Percentiles rank a stretch among this genome's conserved stretches.
Evolutionary conservation across 2,888 invertebrate genomes (phyloP).

Genomic region (Euzophera pinguis): DNA sequence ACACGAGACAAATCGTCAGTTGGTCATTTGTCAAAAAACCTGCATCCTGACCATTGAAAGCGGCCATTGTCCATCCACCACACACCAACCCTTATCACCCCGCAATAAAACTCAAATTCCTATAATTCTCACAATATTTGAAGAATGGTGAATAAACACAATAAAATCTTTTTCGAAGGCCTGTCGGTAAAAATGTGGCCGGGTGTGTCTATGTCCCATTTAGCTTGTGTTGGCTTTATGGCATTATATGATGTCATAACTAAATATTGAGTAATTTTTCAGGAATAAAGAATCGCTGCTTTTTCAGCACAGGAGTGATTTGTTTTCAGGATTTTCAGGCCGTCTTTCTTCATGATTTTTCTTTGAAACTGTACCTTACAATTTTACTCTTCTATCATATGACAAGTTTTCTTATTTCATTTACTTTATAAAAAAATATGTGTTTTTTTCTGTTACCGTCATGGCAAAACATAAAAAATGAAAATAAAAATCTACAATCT

Average conservation of each 20-base stretch:
- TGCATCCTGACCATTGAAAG: slow-evolving; percentile 73
- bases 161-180: slow-evolving; percentile 35
- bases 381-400: too few relatives aligned
- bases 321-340: too few relatives aligned
- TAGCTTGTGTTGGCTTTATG: slow-evolving; percentile 26
- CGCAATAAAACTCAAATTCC: slow-evolving; percentile 35
- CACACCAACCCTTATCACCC: slow-evolving; percentile 29
- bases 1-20: slow-evolving; percentile 74
- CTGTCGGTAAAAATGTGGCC: slow-evolving; percentile 32
- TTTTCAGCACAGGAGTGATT: too few relatives aligned
- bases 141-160: slow-evolving; percentile 43
- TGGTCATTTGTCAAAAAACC: slow-evolving; percentile 79
- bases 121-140: slow-evolving; percentile 15
- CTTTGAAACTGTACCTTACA: too few relatives aligned
- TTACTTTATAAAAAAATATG: too few relatives aligned
- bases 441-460: too few relatives aligned
- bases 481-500: too few relatives aligned
- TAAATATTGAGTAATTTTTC: slow-evolving; percentile 5
- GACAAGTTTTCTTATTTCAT: too few relatives aligned
- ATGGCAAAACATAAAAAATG: too few relatives aligned
- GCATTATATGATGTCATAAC: slow-evolving; percentile 20
- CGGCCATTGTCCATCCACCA: slow-evolving; percentile 55
- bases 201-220: slow-evolving; percentile 31
- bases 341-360: too few relatives aligned
- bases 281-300: too few relatives aligned